A percentile compares a stretch with the other conserved stretches of the same genome.
phyloP scores from a whole-genome alignment of 2,113 vertebrate genomes.

The Eptesicus fuscus region DNA sequence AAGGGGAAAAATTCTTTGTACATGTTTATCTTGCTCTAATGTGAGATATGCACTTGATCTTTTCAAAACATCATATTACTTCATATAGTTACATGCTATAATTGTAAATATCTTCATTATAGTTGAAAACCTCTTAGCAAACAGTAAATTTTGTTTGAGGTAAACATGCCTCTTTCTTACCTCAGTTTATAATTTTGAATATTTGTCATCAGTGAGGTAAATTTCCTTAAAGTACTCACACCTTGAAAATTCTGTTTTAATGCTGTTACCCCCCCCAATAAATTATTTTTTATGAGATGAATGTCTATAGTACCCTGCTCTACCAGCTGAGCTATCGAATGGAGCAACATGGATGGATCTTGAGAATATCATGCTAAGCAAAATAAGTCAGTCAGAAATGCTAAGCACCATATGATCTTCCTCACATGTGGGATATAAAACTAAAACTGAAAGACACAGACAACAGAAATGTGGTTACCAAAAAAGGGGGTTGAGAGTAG shows the following conservation, averaged over 20 bases:
- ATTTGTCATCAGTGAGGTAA: conserved; percentile 21
- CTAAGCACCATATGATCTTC: neutral
- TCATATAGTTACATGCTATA: conserved; percentile 3
- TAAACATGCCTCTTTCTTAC: conserved; percentile 37
- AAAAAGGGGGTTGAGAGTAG: neutral
- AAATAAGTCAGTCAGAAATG: neutral
- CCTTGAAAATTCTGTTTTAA: conserved; percentile 24
- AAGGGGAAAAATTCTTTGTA: neutral
- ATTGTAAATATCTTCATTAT: conserved; percentile 52
- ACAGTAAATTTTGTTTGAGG: conserved; percentile 12
- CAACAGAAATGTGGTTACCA: neutral
- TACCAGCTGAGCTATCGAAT: neutral
- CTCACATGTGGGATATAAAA: neutral
- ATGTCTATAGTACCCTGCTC: neutral
- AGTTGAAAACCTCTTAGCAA: conserved; percentile 35
- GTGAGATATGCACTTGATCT: neutral
- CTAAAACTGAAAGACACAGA: neutral
- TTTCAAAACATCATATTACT: neutral
- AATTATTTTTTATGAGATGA: neutral
- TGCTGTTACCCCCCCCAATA: neutral
- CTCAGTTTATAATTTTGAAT: conserved; percentile 41
- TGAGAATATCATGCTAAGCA: neutral
- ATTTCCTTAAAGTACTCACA: neutral
- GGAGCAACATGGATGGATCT: neutral
- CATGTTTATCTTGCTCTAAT: neutral